These are phyloP conservation scores for Triops cancriformis DNA, from an alignment of 1,140 invertebrate species.

Conservation along the genomic window DNA sequence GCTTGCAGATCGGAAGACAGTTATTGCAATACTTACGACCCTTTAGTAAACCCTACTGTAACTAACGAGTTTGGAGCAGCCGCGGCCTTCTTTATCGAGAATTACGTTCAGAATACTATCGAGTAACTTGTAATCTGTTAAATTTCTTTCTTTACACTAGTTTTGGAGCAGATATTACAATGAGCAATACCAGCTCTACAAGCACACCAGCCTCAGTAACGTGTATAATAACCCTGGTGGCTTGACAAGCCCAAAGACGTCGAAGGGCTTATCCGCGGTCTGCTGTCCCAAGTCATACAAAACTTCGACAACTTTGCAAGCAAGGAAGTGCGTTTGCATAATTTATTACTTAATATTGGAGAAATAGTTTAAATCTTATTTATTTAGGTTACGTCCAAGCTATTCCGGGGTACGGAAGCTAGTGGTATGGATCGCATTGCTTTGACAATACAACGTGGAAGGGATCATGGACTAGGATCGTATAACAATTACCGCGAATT, in stretches of 20 bases:
- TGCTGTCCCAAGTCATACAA: conserved; percentile 57
- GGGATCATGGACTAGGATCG: conserved; percentile 43
- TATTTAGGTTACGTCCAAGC: conserved; percentile 30
- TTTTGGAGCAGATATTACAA: neutral
- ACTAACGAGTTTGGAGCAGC: conserved; percentile 77
- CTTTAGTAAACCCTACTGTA: conserved; percentile 62
- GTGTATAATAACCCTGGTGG: neutral
- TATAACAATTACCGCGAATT: conserved; percentile 44
- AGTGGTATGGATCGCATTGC: conserved; percentile 43
- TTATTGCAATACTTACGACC: conserved; percentile 40
- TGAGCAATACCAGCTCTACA: neutral
- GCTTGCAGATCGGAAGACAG: conserved; percentile 29
- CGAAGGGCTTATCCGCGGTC: conserved; percentile 54
- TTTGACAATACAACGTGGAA: conserved; percentile 43
- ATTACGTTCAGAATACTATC: conserved; percentile 64
- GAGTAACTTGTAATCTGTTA: conserved; percentile 57
- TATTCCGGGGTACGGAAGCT: conserved; percentile 39
- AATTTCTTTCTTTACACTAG: neutral
- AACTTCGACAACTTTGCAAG: conserved; percentile 56
- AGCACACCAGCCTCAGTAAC: neutral
- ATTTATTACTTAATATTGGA: neutral
- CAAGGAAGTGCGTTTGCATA: conserved; percentile 51
- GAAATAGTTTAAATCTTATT: neutral
- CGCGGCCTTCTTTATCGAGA: conserved; percentile 69
- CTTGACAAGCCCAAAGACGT: conserved; percentile 38